phyloP scores from a whole-genome alignment of 2,888 invertebrate genomes.

The Onthophagus sagittarius region DNA sequence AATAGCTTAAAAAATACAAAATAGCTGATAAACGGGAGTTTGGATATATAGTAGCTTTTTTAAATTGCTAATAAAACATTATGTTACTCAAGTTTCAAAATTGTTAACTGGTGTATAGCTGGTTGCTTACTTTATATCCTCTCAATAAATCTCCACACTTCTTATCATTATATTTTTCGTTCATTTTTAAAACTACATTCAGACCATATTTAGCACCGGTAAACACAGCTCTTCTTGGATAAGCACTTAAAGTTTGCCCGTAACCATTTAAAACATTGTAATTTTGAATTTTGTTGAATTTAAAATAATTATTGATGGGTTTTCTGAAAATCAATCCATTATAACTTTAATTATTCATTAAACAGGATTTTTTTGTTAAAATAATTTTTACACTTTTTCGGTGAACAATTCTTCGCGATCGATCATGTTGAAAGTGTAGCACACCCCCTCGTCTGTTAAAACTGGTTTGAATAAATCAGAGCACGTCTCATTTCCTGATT shows the following conservation, averaged over 20 bases:
- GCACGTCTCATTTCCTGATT: conserved; percentile 32
- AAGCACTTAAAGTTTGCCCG: no score
- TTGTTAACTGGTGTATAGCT: no score
- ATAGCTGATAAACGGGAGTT: no score
- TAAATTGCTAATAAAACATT: no score
- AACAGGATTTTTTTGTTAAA: conserved; percentile 10
- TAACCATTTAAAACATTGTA: no score
- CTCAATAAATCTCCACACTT: conserved; percentile 64
- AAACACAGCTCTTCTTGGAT: no score
- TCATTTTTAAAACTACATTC: conserved; percentile 55
- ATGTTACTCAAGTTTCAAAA: no score
- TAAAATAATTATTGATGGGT: conserved; percentile 12
- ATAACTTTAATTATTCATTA: not conserved
- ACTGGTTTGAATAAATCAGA: conserved; percentile 55
- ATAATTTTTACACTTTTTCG: conserved; percentile 48
- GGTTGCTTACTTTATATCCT: conserved; percentile 59
- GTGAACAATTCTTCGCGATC: conserved; percentile 63
- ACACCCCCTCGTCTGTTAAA: conserved; percentile 67
- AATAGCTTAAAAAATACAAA: no score
- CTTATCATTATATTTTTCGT: conserved; percentile 57
- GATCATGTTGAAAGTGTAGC: conserved; percentile 70
- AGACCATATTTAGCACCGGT: no score
- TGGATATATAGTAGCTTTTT: no score
- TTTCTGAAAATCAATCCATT: conserved; percentile 2
- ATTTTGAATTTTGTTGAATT: not conserved